phyloP scores from a whole-genome alignment of 1,140 invertebrate genomes.

The Drosophila sp. region DNA sequence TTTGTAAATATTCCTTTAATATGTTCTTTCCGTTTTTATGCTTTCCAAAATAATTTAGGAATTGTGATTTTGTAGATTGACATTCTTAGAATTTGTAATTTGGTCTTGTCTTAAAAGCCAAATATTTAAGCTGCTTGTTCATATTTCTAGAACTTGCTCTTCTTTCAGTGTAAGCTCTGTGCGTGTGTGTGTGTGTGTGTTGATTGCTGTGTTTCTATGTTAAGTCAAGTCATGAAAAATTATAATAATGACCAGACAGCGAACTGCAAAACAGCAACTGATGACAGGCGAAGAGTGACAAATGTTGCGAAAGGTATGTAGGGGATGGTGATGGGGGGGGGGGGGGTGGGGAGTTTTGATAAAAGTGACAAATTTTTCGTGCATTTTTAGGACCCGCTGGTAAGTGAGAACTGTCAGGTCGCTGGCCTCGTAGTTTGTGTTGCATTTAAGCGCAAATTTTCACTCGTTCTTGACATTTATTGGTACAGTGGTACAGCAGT shows the following conservation, averaged over 20 bases:
- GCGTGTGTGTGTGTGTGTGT: constrained; percentile 25
- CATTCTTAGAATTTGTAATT: too few species aligned
- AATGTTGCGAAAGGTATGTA: too few species aligned
- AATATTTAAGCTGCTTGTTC: too few species aligned
- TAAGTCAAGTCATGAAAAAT: constrained; percentile 50
- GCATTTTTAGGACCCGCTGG: constrained; percentile 22
- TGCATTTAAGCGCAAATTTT: constrained; percentile 79
- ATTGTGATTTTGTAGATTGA: too few species aligned
- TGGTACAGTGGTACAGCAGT: constrained; percentile 17
- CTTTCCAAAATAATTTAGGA: too few species aligned
- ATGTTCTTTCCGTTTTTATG: too few species aligned
- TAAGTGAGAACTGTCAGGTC: constrained; percentile 42
- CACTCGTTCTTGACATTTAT: constrained; percentile 81
- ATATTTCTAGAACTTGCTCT: too few species aligned
- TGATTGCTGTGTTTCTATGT: constrained; percentile 33
- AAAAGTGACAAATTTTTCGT: constrained; percentile 50
- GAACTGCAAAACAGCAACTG: neutral
- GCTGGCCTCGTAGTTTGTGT: constrained; percentile 53
- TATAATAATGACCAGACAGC: constrained; percentile 54
- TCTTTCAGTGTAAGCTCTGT: too few species aligned
- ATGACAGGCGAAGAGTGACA: neutral
- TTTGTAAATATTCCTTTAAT: too few species aligned
- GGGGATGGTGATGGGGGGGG: neutral
- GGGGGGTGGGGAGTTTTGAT: neutral
- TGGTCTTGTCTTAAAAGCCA: too few species aligned